A percentile compares a stretch with the other conserved stretches of the same genome.
Evolutionary conservation across 2,888 invertebrate genomes (phyloP).

Genomic region (Balanococcus diminutus): DNA sequence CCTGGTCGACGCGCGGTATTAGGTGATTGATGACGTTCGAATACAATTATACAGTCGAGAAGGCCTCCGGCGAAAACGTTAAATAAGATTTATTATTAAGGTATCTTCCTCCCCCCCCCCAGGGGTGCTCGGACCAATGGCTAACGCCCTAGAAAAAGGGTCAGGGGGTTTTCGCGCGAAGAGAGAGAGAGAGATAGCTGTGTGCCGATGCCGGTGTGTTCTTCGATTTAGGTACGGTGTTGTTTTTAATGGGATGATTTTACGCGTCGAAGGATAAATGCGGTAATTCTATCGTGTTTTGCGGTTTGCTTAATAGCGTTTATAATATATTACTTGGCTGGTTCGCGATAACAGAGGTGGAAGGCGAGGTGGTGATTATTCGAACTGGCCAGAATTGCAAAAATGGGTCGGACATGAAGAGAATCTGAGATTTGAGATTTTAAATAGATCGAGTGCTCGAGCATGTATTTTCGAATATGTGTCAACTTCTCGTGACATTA

Average conservation of each 20-base stretch:
- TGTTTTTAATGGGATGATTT: not conserved
- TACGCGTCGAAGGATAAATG: not conserved
- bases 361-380: too few species aligned
- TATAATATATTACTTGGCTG: too few species aligned
- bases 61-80: not conserved
- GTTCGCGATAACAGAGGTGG: too few species aligned
- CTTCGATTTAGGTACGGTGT: not conserved
- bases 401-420: too few species aligned
- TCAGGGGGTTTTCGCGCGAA: not conserved
- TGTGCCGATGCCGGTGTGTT: not conserved
- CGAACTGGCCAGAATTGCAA: too few species aligned
- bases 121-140: too few species aligned
- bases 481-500: too few species aligned
- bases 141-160: not conserved
- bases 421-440: too few species aligned
- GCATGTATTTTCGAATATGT: too few species aligned
- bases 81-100: conserved; percentile 20
- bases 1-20: not conserved
- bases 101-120: not conserved
- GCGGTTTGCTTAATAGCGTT: too few species aligned
- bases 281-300: not conserved
- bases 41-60: conserved; percentile 3
- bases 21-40: conserved; percentile 11
- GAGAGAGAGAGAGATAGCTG: not conserved
- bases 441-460: too few species aligned